Evolutionary conservation across 2,113 vertebrate species (phyloP).

Genomic region (Alethe diademata): DNA sequence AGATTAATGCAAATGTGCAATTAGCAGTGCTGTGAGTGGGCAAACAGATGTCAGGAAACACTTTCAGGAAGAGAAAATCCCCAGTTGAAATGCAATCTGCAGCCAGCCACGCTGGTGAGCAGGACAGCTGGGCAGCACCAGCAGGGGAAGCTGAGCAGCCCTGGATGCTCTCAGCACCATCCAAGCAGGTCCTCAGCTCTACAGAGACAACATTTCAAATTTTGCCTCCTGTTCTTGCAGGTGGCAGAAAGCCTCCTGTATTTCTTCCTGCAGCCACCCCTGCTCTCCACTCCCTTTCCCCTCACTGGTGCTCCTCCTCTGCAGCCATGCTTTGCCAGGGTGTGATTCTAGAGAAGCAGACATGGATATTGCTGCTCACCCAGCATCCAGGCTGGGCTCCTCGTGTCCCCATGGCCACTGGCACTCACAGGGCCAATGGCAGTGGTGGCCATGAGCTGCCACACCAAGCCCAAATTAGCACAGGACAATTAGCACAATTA

Average conservation of each 20-base stretch:
- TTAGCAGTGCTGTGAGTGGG: neutral
- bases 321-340: neutral
- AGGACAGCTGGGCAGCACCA: neutral
- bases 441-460: neutral
- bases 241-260: neutral
- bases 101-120: neutral
- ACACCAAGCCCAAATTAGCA: accelerated
- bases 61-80: neutral
- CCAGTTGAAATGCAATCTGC: neutral
- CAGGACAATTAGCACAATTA: neutral
- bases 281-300: neutral
- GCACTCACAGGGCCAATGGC: accelerated
- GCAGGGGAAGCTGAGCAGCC: neutral
- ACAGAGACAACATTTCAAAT: neutral
- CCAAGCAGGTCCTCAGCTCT: neutral
- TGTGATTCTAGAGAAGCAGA: neutral
- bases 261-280: neutral
- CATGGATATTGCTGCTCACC: neutral
- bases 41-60: neutral
- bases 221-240: neutral
- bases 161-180: neutral
- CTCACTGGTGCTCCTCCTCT: neutral
- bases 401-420: too few relatives aligned
- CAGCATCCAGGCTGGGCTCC: neutral
- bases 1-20: accelerated